Evolutionary conservation across 2,888 invertebrate genomes (phyloP).

Genomic region (Pandemis corylana): DNA sequence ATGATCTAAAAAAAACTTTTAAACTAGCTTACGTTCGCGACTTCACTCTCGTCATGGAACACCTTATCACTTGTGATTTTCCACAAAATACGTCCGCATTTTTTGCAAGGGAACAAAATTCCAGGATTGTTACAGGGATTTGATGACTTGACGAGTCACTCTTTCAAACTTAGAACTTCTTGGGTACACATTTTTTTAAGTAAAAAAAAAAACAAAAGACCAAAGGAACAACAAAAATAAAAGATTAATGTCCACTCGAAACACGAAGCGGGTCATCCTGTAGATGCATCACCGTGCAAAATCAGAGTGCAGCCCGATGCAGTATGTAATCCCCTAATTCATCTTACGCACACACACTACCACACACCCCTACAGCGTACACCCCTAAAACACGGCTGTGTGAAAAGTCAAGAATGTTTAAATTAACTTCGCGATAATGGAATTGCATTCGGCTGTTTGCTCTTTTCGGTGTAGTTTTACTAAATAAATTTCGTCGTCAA

Average conservation of each 20-base stretch:
- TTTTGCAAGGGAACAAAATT: too few species aligned
- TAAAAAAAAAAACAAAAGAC: too few species aligned
- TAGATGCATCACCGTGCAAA: slow-evolving; percentile 72
- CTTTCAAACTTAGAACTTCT: too few species aligned
- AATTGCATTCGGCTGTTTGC: slow-evolving; percentile 39
- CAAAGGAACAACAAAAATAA: not conserved
- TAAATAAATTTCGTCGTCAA: slow-evolving; percentile 33
- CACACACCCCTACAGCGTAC: slow-evolving; percentile 66
- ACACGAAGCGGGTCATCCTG: slow-evolving; percentile 59
- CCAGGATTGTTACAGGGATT: too few species aligned
- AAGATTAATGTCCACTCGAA: slow-evolving; percentile 3
- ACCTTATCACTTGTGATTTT: too few species aligned
- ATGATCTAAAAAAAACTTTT: too few species aligned
- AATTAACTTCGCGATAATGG: slow-evolving; percentile 56
- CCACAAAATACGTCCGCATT: too few species aligned
- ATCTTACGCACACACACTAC: slow-evolving; percentile 67
- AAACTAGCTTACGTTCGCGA: too few species aligned
- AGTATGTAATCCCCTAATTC: slow-evolving; percentile 83
- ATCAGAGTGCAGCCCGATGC: slow-evolving; percentile 84
- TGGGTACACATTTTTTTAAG: too few species aligned
- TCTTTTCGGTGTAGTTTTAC: slow-evolving; percentile 38
- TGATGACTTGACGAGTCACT: too few species aligned
- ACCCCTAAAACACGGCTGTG: slow-evolving; percentile 67
- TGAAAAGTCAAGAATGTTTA: slow-evolving; percentile 79
- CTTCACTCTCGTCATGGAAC: too few species aligned